Evolutionary conservation across 2,797 vertebrate genomes (phyloP), one percentile per base, ranked within the genome.

Genomic region (Sarcophilus harrisii): DNA sequence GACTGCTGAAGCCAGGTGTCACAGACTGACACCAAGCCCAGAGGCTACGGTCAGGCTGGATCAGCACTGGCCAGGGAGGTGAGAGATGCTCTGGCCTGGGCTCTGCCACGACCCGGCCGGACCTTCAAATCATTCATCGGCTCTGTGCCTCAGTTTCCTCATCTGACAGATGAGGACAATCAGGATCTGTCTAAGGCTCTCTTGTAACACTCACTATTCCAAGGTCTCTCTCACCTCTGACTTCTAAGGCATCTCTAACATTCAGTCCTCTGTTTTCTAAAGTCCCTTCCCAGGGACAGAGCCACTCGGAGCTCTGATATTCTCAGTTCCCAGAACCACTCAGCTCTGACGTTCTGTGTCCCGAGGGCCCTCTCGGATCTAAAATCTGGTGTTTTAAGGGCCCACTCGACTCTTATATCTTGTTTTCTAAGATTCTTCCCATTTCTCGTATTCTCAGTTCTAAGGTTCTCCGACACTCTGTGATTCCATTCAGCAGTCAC

Each of bases 41-140:
- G 52, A 30, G 11, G 3, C 29, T 30, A 58, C 58, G 16, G 27
- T 11, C 28, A 87, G 38, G 21, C 38, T 81, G 38, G 9, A 45
- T 81, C 73, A 62, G 55, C 81, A 27, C 9, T 13, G 5, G 10
- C 52, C 92, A 90, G 52, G 32, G 32, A 52, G 57, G 52, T 57
- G 38, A 57, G 66, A 93, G 90, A n/a, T 9, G 21, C 14, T 49
- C 73, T 12, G 45, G 21, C 38, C 91, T 92, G 91, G 58, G n/a
- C 29, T 49, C n/a, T 38, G 95, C 66, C 45, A 5, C 90, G 30
- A 13, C 1, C 87, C 29, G 90, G 95, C 96, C 95, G 29, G 92
- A 89, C 73, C 93, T 93, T 89, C 32, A 58, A 91, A 89, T 95
- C n/a, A 11, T 89, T 95, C 62, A 57, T 49, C 87, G 13, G 94